phyloP scores from a whole-genome alignment of 2,113 vertebrate species.

The Pterocles burchelli region DNA sequence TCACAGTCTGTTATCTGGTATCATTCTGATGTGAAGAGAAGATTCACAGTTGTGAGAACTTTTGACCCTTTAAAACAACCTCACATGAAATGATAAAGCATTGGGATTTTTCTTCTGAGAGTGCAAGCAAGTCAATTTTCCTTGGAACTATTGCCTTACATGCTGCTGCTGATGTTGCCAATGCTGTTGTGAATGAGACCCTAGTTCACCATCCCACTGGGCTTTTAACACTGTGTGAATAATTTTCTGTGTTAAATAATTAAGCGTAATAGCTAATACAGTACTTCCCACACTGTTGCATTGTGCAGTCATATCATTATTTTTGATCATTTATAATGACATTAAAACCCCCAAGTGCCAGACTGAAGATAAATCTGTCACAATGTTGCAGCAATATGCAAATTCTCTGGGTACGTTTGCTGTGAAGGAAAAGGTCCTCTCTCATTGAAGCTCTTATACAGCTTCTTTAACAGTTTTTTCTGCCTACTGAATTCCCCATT shows the following conservation, averaged over 20 bases:
- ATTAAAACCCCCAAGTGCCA: constrained; percentile 58
- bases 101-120: neutral
- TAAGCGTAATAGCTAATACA: constrained; percentile 69
- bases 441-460: neutral
- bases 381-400: constrained; percentile 65
- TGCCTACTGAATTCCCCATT: neutral
- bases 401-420: constrained; percentile 20
- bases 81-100: neutral
- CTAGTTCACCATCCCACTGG: constrained; percentile 45
- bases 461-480: neutral
- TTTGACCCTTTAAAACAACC: neutral
- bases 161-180: neutral
- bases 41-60: neutral
- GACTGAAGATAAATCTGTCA: constrained; percentile 74
- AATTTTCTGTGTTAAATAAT: constrained; percentile 73
- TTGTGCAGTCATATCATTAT: constrained; percentile 65
- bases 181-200: constrained; percentile 20
- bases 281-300: constrained; percentile 67
- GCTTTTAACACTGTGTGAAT: constrained; percentile 55
- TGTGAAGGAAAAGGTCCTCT: neutral
- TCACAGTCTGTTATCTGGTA: neutral
- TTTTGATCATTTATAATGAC: constrained; percentile 67
- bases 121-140: neutral
- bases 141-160: neutral
- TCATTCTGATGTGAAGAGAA: fast-evolving